phyloP scores from a whole-genome alignment of 1,140 invertebrate genomes.

The Drosophila ohnishii region DNA sequence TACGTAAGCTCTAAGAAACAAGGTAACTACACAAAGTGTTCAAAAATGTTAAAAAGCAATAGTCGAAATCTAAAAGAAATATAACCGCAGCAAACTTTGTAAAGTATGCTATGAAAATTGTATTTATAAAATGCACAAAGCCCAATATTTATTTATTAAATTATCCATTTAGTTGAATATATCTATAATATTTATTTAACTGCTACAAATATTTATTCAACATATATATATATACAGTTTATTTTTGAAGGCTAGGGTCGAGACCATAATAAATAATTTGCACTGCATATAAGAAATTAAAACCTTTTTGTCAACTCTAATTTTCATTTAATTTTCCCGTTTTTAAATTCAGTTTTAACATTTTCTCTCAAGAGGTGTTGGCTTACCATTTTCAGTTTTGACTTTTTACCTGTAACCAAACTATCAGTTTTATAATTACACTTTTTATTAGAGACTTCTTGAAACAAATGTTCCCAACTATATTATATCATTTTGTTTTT shows the following conservation, averaged over 20 bases:
- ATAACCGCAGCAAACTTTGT: conserved; percentile 47
- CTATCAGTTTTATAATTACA: conserved; percentile 17
- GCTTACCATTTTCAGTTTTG: conserved; percentile 45
- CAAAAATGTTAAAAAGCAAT: conserved; percentile 83
- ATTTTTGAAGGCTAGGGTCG: conserved; percentile 75
- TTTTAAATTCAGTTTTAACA: conserved; percentile 21
- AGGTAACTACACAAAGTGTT: conserved; percentile 71
- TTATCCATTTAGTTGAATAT: conserved; percentile 48
- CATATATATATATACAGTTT: neutral
- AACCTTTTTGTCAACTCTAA: conserved; percentile 18
- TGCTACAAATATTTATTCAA: conserved; percentile 29
- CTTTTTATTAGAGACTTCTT: conserved; percentile 44
- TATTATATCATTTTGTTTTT: conserved; percentile 71
- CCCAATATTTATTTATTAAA: conserved; percentile 58
- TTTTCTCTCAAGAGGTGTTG: conserved; percentile 58
- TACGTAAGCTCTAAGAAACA: conserved; percentile 58
- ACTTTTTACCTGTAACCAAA: conserved; percentile 26
- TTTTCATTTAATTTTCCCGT: neutral
- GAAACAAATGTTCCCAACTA: conserved; percentile 45
- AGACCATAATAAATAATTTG: conserved; percentile 79
- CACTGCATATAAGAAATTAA: conserved; percentile 65
- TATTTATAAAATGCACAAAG: conserved; percentile 74
- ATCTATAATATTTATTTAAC: conserved; percentile 21
- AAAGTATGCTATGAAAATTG: conserved; percentile 77
- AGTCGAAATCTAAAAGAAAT: conserved; percentile 49